phyloP scores from a whole-genome alignment of 2,888 invertebrate genomes.

The Electrophaes corylata region DNA sequence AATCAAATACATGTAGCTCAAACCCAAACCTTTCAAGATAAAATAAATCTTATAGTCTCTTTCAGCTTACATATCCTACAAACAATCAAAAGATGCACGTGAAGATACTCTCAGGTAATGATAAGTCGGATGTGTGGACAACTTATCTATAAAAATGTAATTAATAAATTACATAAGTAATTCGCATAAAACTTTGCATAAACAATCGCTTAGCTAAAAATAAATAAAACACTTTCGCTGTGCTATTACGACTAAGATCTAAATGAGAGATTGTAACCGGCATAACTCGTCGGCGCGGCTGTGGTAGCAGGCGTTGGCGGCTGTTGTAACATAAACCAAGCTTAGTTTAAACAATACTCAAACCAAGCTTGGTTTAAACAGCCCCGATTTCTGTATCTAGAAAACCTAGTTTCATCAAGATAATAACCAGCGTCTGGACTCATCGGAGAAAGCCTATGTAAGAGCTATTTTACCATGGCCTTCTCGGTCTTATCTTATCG shows the following conservation, averaged over 20 bases:
- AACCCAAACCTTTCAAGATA: no score
- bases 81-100: no score
- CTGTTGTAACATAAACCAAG: not conserved
- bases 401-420: no score
- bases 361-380: not conserved
- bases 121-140: conserved; percentile 4
- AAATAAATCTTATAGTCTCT: no score
- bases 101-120: no score
- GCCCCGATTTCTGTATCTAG: not conserved
- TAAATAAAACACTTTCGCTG: conserved; percentile 58
- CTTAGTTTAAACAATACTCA: not conserved
- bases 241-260: conserved; percentile 36
- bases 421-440: not conserved
- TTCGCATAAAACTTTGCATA: conserved; percentile 46
- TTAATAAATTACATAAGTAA: conserved; percentile 22
- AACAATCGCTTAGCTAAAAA: conserved; percentile 64
- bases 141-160: conserved; percentile 6
- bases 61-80: no score
- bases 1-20: no score
- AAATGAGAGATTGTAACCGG: conserved; percentile 34
- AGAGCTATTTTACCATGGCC: not conserved
- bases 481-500: not conserved
- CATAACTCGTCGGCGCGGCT: conserved; percentile 25
- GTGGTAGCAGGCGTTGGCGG: not conserved
- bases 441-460: not conserved